Percentiles rank a stretch among this genome's conserved stretches.
These are phyloP conservation scores for Scelioninae gen. 1 DNA, from an alignment of 2,888 invertebrate genomes.

Conservation along the genomic window DNA sequence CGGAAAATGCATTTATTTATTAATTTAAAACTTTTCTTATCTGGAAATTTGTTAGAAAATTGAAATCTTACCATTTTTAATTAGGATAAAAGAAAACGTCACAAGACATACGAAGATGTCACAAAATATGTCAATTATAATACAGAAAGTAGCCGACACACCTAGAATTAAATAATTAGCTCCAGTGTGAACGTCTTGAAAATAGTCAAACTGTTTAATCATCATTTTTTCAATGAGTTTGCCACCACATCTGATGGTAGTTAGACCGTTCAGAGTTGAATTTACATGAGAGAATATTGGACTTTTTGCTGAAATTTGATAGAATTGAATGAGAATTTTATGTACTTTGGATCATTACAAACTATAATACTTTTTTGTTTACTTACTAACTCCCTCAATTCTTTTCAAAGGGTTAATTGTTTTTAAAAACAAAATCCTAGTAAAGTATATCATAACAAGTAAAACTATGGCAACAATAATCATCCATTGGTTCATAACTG, in stretches of 20 bases:
- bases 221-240: conserved; percentile 88
- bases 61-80: conserved; percentile 31
- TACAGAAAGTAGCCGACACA: conserved; percentile 47
- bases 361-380: background rate
- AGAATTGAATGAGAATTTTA: background rate
- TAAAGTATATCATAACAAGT: conserved; percentile 86
- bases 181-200: conserved; percentile 89
- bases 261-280: conserved; percentile 92
- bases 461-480: conserved; percentile 87
- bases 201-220: conserved; percentile 89
- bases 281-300: conserved; percentile 96
- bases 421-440: conserved; percentile 88
- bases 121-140: conserved; percentile 57
- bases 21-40: no score
- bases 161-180: conserved; percentile 88
- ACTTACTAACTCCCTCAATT: conserved; percentile 85
- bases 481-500: conserved; percentile 88
- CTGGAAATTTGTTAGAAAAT: background rate
- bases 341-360: background rate
- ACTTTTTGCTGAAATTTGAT: conserved; percentile 86
- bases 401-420: conserved; percentile 90
- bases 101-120: conserved; percentile 43
- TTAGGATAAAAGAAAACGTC: conserved; percentile 34
- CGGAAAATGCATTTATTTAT: background rate
- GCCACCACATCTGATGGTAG: conserved; percentile 93